Evolutionary conservation across 2,888 invertebrate species (phyloP), one percentile per base, ranked within the genome.

Genomic region (Hydraecia micacea): DNA sequence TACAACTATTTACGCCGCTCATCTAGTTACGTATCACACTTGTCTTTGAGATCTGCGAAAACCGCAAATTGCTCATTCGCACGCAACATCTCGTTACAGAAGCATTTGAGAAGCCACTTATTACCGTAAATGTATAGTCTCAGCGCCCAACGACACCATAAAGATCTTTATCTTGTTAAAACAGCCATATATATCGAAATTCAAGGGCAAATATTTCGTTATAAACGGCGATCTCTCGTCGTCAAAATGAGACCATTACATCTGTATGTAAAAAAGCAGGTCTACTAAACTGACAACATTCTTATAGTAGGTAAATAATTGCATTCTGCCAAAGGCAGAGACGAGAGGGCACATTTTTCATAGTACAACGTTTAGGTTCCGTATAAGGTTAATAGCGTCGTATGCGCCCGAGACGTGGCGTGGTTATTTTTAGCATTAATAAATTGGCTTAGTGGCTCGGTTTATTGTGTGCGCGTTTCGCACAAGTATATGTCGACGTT

Each of bases 361-460:
- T 92, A 90, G 87, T 83, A 83, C 74, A 85, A 78, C 92, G 91
- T 93, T 94, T 93, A 94, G 93, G 93, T 93, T 94, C 93, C 91
- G 92, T 94, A 94, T 94, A 95, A 94, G 95, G 95, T 95, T 96
- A 96, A 96, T 95, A 95, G 93, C 94, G 93, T 93, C 93, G 92
- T 93, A 95, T 95, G 93, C 93, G 93, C 91, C 93, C 91, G 95
- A 95, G 96, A 95, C 93, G 93, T 95, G 93, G 93, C 91, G 91
- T 93, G 91, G 95, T 95, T 97, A 97, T 97, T 97, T 97, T 96
- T 97, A 97, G 96, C 95, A 93, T 94, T 96, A 95, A 94, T 96
- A 97, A 97, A 97, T 97, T 96, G 96, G 95, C 95, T 97, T 96
- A 95, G 95, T 95, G 92, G 93, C 95, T 95, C 94, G 92, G 92